Evolutionary conservation across 2,113 vertebrate genomes (phyloP).

Genomic region (Aspidoscelis tigris): DNA sequence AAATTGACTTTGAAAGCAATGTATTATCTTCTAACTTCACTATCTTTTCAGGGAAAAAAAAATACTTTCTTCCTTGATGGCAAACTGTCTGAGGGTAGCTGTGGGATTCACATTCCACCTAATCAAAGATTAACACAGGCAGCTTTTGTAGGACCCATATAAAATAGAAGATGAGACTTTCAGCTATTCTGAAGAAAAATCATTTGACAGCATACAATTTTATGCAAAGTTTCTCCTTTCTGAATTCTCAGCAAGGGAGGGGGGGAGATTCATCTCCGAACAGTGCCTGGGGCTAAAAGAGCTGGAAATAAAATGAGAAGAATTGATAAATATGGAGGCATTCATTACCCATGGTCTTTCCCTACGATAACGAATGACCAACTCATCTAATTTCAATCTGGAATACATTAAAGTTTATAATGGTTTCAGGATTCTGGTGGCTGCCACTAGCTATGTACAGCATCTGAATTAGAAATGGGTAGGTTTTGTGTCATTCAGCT

Average conservation of each 20-base stretch:
- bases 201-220: conserved; percentile 4
- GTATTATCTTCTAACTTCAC: neutral
- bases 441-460: neutral
- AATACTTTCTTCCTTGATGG: neutral
- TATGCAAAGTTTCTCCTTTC: conserved; percentile 42
- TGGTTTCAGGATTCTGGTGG: conserved; percentile 42
- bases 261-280: conserved; percentile 22
- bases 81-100: conserved; percentile 29
- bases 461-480: conserved; percentile 39
- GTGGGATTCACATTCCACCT: neutral
- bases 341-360: conserved; percentile 20
- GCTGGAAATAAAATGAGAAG: conserved; percentile 40
- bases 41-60: neutral
- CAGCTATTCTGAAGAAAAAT: conserved; percentile 17
- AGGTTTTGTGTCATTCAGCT: conserved; percentile 32
- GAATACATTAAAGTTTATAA: conserved; percentile 45
- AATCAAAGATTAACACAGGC: conserved; percentile 13
- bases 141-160: conserved; percentile 6
- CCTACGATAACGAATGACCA: conserved; percentile 51
- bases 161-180: conserved; percentile 11
- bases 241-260: conserved; percentile 29
- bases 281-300: conserved; percentile 16
- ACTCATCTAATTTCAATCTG: conserved; percentile 50
- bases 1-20: conserved; percentile 13
- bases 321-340: conserved; percentile 23